phyloP scores from a whole-genome alignment of 2,888 invertebrate genomes.

The Himalopsyche kuldschensis region DNA sequence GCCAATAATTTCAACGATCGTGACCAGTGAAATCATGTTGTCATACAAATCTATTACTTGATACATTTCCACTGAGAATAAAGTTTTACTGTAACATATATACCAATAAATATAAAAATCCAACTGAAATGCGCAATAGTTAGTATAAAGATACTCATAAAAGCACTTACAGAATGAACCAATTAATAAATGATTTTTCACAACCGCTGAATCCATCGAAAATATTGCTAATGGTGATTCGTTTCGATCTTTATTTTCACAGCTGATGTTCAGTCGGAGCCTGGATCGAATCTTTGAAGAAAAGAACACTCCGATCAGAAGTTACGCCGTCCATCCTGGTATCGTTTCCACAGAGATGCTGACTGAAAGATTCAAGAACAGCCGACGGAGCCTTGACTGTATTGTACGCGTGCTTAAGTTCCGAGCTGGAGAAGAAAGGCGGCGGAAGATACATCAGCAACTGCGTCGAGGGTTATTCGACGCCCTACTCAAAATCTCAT shows the following conservation, averaged over 20 bases:
- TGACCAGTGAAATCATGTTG: too few species aligned
- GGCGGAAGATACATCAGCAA: conserved; percentile 83
- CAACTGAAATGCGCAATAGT: too few species aligned
- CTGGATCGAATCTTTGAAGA: not conserved
- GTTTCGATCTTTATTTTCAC: not conserved
- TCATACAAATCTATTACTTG: too few species aligned
- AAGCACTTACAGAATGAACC: too few species aligned
- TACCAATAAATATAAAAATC: too few species aligned
- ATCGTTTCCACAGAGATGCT: conserved; percentile 8
- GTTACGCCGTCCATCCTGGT: conserved; percentile 12
- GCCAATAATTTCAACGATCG: too few species aligned
- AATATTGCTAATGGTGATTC: too few species aligned
- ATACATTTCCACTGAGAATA: too few species aligned
- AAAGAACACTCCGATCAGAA: not conserved
- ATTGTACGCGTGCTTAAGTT: conserved; percentile 74
- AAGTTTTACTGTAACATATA: too few species aligned
- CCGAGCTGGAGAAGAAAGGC: conserved; percentile 71
- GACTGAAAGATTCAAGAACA: not conserved
- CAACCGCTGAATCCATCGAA: too few species aligned
- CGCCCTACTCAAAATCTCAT: conserved; percentile 59
- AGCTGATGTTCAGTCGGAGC: conserved; percentile 13
- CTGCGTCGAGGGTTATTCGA: conserved; percentile 64
- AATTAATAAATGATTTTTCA: too few species aligned
- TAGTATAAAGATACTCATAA: too few species aligned
- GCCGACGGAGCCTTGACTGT: conserved; percentile 79